Evolutionary conservation across 2,797 vertebrate species (phyloP), one percentile per base, ranked within the genome.

Genomic region (Schizopygopsis malacanthus): DNA sequence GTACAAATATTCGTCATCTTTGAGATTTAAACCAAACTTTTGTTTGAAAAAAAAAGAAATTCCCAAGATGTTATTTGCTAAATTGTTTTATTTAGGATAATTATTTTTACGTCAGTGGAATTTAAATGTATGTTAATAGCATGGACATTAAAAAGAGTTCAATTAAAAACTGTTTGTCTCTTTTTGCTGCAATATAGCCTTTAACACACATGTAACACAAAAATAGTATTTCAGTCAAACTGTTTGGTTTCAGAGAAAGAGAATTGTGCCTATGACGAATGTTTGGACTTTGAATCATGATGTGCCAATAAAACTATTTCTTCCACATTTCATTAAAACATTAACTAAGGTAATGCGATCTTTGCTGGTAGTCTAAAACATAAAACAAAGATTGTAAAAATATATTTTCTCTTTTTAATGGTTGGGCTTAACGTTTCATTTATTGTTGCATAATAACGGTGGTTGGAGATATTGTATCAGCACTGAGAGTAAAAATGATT

Each of bases 231-330:
- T 22, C 8, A n/a, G 33, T 39, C 20, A 80, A 67, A 82, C 50
- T 71, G 33, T 39, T 52, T 65, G 20, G 45, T 65, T 70, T 70
- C 65, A 54, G 7, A 39, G 45, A 81, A 81, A 41, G 6, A 41
- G 10, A 69, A 39, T 25, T 54, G 25, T 12, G 5, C 1, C 5
- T 56, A 1, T 70, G 47, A 33, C 16, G 15, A 39, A 41, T 52
- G 37, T 72, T 71, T 82, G 67, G 67, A 81, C 80, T 81, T 81
- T 81, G 65, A 56, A 71, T 81, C 80, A 43, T 20, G 22, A 54
- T 70, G 33, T 81, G 33, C 22, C 50, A 56, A 56, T 82, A 71
- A 82, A 82, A 82, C 50, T 43, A 56, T 43, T 70, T 84, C 3
- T 77, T 67, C 9, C 16, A 67, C 3, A 76, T 65, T 67, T 47